phyloP scores from a whole-genome alignment of 1,140 invertebrate species.

The Leptonema lineaticorne region DNA sequence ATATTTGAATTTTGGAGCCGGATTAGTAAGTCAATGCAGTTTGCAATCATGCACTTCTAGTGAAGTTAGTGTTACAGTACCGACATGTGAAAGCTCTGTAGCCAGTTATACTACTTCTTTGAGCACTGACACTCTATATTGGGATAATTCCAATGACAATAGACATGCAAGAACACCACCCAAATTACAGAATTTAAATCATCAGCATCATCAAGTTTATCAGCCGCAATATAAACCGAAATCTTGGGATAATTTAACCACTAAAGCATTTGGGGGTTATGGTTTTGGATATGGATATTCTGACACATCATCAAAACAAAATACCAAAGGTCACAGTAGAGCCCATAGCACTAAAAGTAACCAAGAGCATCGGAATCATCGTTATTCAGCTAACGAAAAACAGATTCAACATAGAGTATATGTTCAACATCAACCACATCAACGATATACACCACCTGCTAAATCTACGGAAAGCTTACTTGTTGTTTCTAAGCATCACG shows the following conservation, averaged over 20 bases:
- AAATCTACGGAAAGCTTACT: slow-evolving; percentile 79
- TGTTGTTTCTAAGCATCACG: slow-evolving; percentile 61
- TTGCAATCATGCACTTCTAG: slow-evolving; percentile 78
- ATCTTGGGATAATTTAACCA: slow-evolving; percentile 84
- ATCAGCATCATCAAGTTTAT: slow-evolving; percentile 46
- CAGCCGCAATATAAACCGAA: slow-evolving; percentile 70
- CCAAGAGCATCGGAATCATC: slow-evolving; percentile 55
- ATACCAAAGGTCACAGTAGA: slow-evolving; percentile 54
- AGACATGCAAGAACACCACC: slow-evolving; percentile 43
- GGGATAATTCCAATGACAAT: slow-evolving; percentile 59
- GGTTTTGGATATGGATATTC: slow-evolving; percentile 82
- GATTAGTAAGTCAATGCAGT: slow-evolving; percentile 73
- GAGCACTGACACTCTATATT: slow-evolving; percentile 81
- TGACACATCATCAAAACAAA: slow-evolving; percentile 63
- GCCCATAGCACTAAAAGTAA: slow-evolving; percentile 51
- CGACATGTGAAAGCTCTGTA: slow-evolving; percentile 64
- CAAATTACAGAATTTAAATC: slow-evolving; percentile 55
- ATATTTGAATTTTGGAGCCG: slow-evolving; percentile 59
- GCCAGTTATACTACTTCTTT: slow-evolving; percentile 80
- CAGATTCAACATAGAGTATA: slow-evolving; percentile 48
- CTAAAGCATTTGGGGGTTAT: slow-evolving; percentile 78
- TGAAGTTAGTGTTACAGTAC: slow-evolving; percentile 60
- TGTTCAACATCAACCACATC: slow-evolving; percentile 50
- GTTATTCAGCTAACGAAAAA: slow-evolving; percentile 50
- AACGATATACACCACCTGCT: slow-evolving; percentile 55